phyloP scores from a whole-genome alignment of 1,140 invertebrate species.

The Lepidurus arcticus region DNA sequence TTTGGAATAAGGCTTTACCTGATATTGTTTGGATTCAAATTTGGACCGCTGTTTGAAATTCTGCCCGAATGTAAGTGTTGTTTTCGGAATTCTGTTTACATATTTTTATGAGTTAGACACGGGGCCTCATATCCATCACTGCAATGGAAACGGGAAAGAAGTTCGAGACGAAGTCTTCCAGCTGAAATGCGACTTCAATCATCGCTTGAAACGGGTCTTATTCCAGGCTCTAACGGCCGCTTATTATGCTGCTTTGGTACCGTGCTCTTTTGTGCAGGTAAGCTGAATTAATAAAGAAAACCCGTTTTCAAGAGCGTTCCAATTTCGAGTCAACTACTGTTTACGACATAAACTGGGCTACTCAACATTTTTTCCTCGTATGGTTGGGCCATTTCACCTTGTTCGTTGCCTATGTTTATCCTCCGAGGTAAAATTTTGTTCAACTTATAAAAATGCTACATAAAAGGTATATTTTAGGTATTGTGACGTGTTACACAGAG shows the following conservation, averaged over 20 bases:
- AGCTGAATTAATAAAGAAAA: slow-evolving; percentile 36
- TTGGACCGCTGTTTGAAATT: slow-evolving; percentile 46
- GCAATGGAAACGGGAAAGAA: slow-evolving; percentile 46
- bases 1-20: slow-evolving; percentile 27
- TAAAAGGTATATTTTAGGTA: slow-evolving; percentile 50
- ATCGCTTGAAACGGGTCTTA: slow-evolving; percentile 77
- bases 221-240: slow-evolving; percentile 84
- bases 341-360: slow-evolving; percentile 72
- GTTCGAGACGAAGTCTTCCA: slow-evolving; percentile 79
- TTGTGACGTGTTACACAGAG: slow-evolving; percentile 80
- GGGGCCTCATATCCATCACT: slow-evolving; percentile 47
- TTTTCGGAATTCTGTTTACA: slow-evolving; percentile 31
- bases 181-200: slow-evolving; percentile 79
- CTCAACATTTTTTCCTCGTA: slow-evolving; percentile 73
- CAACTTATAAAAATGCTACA: background rate
- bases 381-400: slow-evolving; percentile 76
- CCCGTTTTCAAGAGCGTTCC: background rate
- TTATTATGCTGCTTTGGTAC: slow-evolving; percentile 85
- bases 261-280: slow-evolving; percentile 80
- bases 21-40: slow-evolving; percentile 42
- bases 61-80: slow-evolving; percentile 41
- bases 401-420: slow-evolving; percentile 69
- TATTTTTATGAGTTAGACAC: slow-evolving; percentile 53
- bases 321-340: background rate
- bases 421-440: slow-evolving; percentile 49